phyloP scores from a whole-genome alignment of 1,140 invertebrate species.

The Drosophila leontia region DNA sequence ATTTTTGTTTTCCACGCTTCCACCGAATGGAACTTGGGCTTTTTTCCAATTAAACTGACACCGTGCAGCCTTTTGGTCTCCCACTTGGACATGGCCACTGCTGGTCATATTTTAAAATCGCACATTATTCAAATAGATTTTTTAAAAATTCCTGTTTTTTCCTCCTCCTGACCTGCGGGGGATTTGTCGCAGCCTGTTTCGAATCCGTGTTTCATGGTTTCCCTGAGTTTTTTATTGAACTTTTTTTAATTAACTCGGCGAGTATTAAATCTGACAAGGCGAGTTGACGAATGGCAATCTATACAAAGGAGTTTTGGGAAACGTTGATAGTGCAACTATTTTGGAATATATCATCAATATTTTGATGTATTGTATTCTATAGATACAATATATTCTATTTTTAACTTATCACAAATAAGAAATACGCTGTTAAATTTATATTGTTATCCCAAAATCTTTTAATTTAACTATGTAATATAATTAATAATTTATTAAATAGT shows the following conservation, averaged over 20 bases:
- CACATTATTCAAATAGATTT: slow-evolving; percentile 84
- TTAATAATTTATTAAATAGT: too few relatives aligned
- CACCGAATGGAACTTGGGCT: slow-evolving; percentile 35
- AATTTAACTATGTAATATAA: too few relatives aligned
- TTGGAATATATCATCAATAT: background rate
- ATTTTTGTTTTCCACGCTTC: slow-evolving; percentile 47
- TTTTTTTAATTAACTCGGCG: slow-evolving; percentile 81
- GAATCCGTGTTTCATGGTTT: slow-evolving; percentile 25
- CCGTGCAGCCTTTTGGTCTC: slow-evolving; percentile 43
- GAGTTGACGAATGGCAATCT: slow-evolving; percentile 30
- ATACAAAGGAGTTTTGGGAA: slow-evolving; percentile 12
- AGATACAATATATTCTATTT: background rate
- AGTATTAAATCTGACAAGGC: slow-evolving; percentile 61
- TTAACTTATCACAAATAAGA: background rate
- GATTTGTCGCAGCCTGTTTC: slow-evolving; percentile 31
- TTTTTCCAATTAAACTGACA: slow-evolving; percentile 82
- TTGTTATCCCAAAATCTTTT: background rate
- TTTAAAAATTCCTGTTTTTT: slow-evolving; percentile 53
- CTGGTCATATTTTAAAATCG: slow-evolving; percentile 77
- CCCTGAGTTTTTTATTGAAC: slow-evolving; percentile 43
- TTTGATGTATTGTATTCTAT: background rate
- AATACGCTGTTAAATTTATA: background rate
- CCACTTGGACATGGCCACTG: slow-evolving; percentile 43
- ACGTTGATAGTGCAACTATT: background rate
- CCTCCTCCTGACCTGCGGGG: slow-evolving; percentile 12